These are phyloP conservation scores for Brachionus asplanchnoidis DNA, from an alignment of 1,140 invertebrate species.

Conservation along the genomic window DNA sequence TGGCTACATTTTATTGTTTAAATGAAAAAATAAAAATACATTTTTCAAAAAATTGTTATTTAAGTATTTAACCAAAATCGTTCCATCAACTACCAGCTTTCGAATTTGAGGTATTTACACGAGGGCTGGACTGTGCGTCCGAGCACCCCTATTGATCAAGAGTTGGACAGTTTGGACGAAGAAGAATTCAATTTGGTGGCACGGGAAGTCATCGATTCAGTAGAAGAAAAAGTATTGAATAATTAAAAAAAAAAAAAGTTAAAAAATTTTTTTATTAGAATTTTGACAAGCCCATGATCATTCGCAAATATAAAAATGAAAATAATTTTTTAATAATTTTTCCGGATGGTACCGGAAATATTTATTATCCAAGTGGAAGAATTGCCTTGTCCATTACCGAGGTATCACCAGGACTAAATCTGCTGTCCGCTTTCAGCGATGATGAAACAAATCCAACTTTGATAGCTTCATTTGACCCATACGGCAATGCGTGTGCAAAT, in stretches of 20 bases:
- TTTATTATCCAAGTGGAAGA: slow-evolving; percentile 54
- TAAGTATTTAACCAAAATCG: slow-evolving; percentile 48
- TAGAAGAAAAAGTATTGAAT: not conserved
- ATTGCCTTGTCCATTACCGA: slow-evolving; percentile 49
- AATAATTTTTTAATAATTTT: slow-evolving; percentile 47
- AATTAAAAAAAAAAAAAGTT: slow-evolving; percentile 46
- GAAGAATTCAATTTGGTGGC: slow-evolving; percentile 24
- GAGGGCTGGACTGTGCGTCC: slow-evolving; percentile 55
- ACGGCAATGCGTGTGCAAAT: slow-evolving; percentile 50
- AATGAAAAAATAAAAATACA: no score
- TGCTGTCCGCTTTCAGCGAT: not conserved
- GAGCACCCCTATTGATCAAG: slow-evolving; percentile 46
- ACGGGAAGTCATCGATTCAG: not conserved
- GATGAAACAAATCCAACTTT: not conserved
- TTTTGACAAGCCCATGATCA: not conserved
- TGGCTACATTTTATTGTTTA: no score
- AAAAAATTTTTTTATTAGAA: not conserved
- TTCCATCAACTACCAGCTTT: slow-evolving; percentile 57
- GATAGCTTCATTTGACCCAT: slow-evolving; percentile 52
- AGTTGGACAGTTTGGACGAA: not conserved
- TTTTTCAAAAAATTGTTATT: no score
- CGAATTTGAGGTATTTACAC: slow-evolving; percentile 53
- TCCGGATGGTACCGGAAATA: slow-evolving; percentile 55
- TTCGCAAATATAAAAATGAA: slow-evolving; percentile 32
- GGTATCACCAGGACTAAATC: slow-evolving; percentile 43